These are phyloP conservation scores for Madoqua kirkii DNA, from an alignment of 2,113 vertebrate genomes.

Conservation along the genomic window DNA sequence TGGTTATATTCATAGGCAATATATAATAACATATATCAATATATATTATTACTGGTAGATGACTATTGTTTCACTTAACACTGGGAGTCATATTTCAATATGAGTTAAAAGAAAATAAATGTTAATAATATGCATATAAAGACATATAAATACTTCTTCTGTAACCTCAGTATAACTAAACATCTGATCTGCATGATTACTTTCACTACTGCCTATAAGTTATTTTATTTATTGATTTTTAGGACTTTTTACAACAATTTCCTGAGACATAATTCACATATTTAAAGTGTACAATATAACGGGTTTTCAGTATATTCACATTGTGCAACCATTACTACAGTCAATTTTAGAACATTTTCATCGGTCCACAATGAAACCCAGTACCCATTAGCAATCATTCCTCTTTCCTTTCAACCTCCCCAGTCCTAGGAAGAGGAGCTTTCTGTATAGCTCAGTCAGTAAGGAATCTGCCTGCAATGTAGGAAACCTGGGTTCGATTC, in stretches of 20 bases:
- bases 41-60: neutral
- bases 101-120: constrained; percentile 29
- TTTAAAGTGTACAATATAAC: neutral
- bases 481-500: neutral
- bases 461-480: neutral
- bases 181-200: neutral
- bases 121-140: neutral
- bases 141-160: neutral
- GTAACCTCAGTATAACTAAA: neutral
- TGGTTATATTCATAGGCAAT: neutral
- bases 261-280: neutral
- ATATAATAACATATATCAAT: neutral
- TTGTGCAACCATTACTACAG: neutral
- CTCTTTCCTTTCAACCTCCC: neutral
- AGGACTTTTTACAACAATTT: neutral
- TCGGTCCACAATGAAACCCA: neutral
- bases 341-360: neutral
- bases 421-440: neutral
- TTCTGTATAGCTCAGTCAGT: neutral
- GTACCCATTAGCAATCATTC: neutral
- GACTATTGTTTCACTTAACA: neutral
- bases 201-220: neutral
- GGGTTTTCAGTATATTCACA: neutral
- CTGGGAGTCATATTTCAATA: neutral
- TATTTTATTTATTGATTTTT: neutral